phyloP scores from a whole-genome alignment of 1,140 invertebrate genomes.

The Drosophila aff. region DNA sequence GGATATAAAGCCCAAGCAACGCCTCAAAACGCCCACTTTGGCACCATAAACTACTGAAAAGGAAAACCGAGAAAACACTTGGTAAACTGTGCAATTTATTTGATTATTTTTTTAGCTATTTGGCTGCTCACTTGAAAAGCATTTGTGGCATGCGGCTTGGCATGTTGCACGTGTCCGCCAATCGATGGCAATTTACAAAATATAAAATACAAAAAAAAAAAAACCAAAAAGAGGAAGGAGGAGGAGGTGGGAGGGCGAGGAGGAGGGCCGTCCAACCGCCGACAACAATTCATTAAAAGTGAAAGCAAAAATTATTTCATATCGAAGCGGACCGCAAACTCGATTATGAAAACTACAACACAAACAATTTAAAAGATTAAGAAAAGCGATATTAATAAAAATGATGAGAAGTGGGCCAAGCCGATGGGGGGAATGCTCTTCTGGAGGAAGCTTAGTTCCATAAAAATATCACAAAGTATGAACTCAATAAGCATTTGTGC shows the following conservation, averaged over 20 bases:
- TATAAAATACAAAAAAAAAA: slow-evolving; percentile 13
- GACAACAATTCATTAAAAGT: slow-evolving; percentile 78
- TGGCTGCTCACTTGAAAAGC: slow-evolving; percentile 48
- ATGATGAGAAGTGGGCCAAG: slow-evolving; percentile 13
- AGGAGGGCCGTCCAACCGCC: slow-evolving; percentile 20
- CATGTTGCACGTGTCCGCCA: slow-evolving; percentile 76
- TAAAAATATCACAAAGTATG: background rate
- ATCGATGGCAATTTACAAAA: slow-evolving; percentile 73
- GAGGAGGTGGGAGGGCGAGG: background rate
- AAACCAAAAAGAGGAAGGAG: background rate
- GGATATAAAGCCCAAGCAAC: slow-evolving; percentile 23
- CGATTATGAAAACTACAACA: slow-evolving; percentile 74
- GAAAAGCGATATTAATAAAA: slow-evolving; percentile 54
- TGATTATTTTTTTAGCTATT: slow-evolving; percentile 32
- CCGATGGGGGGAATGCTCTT: slow-evolving; percentile 44
- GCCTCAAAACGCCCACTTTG: slow-evolving; percentile 31
- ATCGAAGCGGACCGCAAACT: slow-evolving; percentile 70
- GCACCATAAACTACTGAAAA: slow-evolving; percentile 64
- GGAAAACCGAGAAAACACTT: slow-evolving; percentile 18
- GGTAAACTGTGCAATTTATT: slow-evolving; percentile 44
- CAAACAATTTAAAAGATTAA: slow-evolving; percentile 65
- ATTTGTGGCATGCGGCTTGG: slow-evolving; percentile 74
- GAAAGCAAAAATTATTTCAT: slow-evolving; percentile 82
- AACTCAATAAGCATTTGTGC: background rate
- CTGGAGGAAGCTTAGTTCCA: background rate